Conservation (phyloP, 2,888 invertebrate genomes). For the Onthophagus sagittarius region DNA sequence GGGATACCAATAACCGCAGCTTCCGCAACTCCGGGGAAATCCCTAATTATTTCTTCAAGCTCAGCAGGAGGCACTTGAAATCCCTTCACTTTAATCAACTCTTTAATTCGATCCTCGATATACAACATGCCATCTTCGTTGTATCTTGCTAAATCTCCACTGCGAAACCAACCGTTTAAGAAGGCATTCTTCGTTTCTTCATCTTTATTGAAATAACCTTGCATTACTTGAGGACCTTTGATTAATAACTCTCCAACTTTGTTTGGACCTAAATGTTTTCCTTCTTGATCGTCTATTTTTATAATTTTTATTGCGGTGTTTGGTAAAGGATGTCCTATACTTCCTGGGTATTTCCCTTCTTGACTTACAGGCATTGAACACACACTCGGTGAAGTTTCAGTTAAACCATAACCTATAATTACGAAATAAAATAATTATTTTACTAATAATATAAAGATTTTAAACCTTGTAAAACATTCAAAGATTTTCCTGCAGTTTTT, state of each 20-base stretch:
- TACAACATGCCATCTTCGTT: slow-evolving; percentile 64
- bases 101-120: slow-evolving; percentile 74
- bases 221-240: slow-evolving; percentile 78
- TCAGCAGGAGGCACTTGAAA: slow-evolving; percentile 83
- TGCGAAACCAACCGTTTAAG: slow-evolving; percentile 69
- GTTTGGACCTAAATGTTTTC: slow-evolving; percentile 37
- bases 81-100: slow-evolving; percentile 73
- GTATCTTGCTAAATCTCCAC: slow-evolving; percentile 57
- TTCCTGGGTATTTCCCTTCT: slow-evolving; percentile 31
- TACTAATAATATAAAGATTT: not conserved
- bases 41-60: slow-evolving; percentile 66
- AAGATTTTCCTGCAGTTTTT: slow-evolving; percentile 45
- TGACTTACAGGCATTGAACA: slow-evolving; percentile 20
- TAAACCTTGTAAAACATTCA: slow-evolving; percentile 40
- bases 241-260: slow-evolving; percentile 71
- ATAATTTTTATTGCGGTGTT: slow-evolving; percentile 64
- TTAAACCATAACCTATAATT: slow-evolving; percentile 63
- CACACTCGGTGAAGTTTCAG: slow-evolving; percentile 59
- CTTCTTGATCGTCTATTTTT: slow-evolving; percentile 43
- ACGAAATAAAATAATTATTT: not conserved
- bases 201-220: slow-evolving; percentile 71
- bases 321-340: slow-evolving; percentile 58
- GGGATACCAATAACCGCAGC: slow-evolving; percentile 77
- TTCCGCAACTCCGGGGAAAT: slow-evolving; percentile 69
- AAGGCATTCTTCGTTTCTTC: slow-evolving; percentile 68